Conservation (phyloP, 1,140 invertebrate species). For the Chrysomallon squamiferum region DNA sequence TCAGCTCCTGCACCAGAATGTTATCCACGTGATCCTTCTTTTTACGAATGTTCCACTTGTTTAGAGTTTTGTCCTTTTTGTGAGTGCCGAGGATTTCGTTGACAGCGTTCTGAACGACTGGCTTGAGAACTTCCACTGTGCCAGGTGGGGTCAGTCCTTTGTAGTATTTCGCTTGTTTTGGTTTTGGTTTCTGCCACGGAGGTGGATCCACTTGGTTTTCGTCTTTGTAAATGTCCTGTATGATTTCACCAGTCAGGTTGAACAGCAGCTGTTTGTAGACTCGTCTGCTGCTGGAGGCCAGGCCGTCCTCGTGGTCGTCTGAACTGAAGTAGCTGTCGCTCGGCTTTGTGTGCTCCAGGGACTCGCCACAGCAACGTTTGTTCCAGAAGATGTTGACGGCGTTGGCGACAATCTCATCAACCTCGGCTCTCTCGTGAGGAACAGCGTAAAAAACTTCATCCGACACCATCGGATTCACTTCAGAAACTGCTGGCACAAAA, state of each 20-base stretch:
- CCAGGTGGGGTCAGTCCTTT: slow-evolving; percentile 41
- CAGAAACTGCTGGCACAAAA: too few species aligned
- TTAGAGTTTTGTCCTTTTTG: slow-evolving; percentile 68
- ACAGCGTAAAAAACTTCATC: slow-evolving; percentile 53
- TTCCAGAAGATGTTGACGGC: slow-evolving; percentile 56
- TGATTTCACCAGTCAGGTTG: slow-evolving; percentile 72
- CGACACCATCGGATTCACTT: background rate
- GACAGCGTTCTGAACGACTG: slow-evolving; percentile 48
- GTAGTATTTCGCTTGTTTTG: slow-evolving; percentile 43
- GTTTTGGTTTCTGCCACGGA: slow-evolving; percentile 67
- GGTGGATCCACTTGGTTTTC: slow-evolving; percentile 57
- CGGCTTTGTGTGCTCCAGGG: slow-evolving; percentile 34
- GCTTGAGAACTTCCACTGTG: slow-evolving; percentile 44
- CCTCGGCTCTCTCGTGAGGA: slow-evolving; percentile 47
- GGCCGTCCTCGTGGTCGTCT: slow-evolving; percentile 26
- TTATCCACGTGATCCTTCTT: slow-evolving; percentile 77
- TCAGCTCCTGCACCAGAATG: slow-evolving; percentile 73
- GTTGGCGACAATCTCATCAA: slow-evolving; percentile 38
- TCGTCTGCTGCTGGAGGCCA: slow-evolving; percentile 45
- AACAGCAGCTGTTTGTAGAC: slow-evolving; percentile 68
- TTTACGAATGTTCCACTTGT: slow-evolving; percentile 74
- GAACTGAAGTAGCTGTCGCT: slow-evolving; percentile 38
- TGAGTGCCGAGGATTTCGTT: slow-evolving; percentile 68
- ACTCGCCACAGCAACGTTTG: slow-evolving; percentile 44
- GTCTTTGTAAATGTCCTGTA: slow-evolving; percentile 63